phyloP scores from a whole-genome alignment of 1,140 invertebrate genomes.

The Caerostris extrusa region DNA sequence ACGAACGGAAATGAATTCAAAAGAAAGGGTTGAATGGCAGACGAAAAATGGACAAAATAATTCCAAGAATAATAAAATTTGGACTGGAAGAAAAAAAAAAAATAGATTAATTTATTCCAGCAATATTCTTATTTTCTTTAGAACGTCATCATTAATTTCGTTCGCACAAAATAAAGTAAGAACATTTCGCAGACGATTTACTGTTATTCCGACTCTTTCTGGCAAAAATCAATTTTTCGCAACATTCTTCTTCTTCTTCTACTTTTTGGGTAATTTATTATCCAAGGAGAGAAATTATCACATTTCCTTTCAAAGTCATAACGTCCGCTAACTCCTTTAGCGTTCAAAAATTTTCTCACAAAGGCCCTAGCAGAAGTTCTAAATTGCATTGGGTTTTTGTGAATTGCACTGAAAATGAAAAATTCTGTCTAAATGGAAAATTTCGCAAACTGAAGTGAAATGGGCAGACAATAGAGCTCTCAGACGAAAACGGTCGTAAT shows the following conservation, averaged over 20 bases:
- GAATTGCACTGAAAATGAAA: conserved; percentile 24
- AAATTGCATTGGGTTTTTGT: background rate
- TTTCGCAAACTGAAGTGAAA: conserved; percentile 17
- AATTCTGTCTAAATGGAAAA: conserved; percentile 1
- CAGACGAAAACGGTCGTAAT: conserved; percentile 13
- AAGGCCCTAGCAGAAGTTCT: background rate
- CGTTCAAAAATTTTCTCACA: conserved; percentile 7
- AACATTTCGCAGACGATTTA: conserved; percentile 7
- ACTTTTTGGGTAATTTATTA: background rate
- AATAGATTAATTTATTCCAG: background rate
- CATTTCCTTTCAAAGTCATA: conserved; percentile 41
- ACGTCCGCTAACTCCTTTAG: conserved; percentile 5
- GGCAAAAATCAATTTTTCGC: background rate
- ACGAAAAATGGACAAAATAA: background rate
- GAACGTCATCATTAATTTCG: conserved; percentile 39
- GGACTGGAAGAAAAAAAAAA: background rate
- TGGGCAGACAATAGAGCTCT: background rate
- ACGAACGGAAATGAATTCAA: background rate
- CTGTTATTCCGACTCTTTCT: background rate
- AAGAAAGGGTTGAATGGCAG: background rate
- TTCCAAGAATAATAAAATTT: background rate
- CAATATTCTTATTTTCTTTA: conserved; percentile 34
- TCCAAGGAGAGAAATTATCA: conserved; percentile 25
- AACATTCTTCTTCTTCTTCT: background rate
- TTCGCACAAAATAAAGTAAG: conserved; percentile 31